These are phyloP conservation scores for Cordilura impudica DNA, from an alignment of 2,888 invertebrate species.

Conservation along the genomic window DNA sequence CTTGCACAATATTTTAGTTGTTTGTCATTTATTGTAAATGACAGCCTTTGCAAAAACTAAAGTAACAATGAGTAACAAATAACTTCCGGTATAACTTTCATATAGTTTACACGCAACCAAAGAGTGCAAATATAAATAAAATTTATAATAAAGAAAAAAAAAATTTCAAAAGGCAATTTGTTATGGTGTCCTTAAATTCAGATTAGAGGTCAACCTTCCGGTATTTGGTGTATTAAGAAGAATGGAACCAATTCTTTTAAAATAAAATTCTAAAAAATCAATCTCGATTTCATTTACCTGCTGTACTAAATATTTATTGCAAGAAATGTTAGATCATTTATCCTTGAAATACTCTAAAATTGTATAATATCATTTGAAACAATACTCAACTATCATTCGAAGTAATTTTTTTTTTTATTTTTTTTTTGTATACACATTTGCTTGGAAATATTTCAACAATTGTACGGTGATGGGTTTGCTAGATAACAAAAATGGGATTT, in stretches of 20 bases:
- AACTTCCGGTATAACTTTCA: slow-evolving; percentile 62
- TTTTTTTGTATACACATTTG: too few species aligned
- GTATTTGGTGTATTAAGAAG: slow-evolving; percentile 4
- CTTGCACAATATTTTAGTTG: slow-evolving; percentile 57
- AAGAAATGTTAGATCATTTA: background rate
- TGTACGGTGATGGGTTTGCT: background rate
- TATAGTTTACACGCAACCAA: slow-evolving; percentile 48
- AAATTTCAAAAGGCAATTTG: slow-evolving; percentile 7
- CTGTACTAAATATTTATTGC: background rate
- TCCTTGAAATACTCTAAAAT: background rate
- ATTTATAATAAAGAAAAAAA: slow-evolving; percentile 15
- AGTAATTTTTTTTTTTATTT: background rate
- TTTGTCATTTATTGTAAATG: slow-evolving; percentile 16
- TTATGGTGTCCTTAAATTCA: slow-evolving; percentile 26
- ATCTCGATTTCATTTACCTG: too few species aligned
- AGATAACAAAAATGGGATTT: background rate
- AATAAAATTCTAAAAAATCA: too few species aligned
- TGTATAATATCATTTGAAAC: background rate
- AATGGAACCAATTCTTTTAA: background rate
- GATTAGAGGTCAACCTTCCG: slow-evolving; percentile 42
- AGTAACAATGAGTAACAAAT: slow-evolving; percentile 58
- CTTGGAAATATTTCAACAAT: background rate
- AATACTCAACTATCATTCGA: background rate
- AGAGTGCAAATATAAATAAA: slow-evolving; percentile 41
- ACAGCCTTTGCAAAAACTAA: slow-evolving; percentile 12